Percentiles rank a stretch among this genome's conserved stretches.
These are phyloP conservation scores for Phenganax stokvisi DNA, from an alignment of 92 coral and sea anemone genomes.

Conservation along the genomic window DNA sequence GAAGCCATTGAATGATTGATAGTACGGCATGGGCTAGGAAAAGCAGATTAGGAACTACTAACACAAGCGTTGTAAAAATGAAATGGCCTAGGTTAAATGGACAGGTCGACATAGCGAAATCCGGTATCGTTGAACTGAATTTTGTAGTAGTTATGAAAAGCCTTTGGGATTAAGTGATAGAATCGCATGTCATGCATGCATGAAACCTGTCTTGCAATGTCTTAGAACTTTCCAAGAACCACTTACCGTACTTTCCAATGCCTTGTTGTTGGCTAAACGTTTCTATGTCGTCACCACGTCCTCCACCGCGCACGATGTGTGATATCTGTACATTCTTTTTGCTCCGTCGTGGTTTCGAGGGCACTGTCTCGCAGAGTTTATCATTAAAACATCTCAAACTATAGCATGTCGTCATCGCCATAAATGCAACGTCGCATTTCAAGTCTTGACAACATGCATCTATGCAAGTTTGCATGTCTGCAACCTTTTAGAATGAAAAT, in stretches of 20 bases:
- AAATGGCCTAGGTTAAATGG: no score
- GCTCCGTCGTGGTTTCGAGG: slow-evolving; percentile 76
- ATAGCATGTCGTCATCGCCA: slow-evolving; percentile 87
- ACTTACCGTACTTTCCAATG: slow-evolving; percentile 79
- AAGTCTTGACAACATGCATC: slow-evolving; percentile 97
- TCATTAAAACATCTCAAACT: slow-evolving; percentile 71
- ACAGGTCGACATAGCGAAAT: no score
- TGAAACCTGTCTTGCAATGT: no score
- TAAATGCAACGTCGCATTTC: slow-evolving; percentile 88
- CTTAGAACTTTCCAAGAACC: not conserved
- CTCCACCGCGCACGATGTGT: slow-evolving; percentile 97
- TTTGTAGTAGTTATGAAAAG: no score
- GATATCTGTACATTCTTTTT: slow-evolving; percentile 86
- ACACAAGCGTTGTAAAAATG: no score
- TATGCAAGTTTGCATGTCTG: slow-evolving; percentile 98
- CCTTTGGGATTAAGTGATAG: no score
- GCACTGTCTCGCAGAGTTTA: slow-evolving; percentile 79
- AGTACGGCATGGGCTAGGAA: no score
- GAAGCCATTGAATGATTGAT: no score
- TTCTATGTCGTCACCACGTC: slow-evolving; percentile 84
- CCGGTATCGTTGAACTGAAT: no score
- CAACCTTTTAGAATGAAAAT: slow-evolving; percentile 28
- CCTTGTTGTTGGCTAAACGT: slow-evolving; percentile 91
- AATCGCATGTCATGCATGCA: no score
- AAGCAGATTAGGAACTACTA: no score